Base-by-base conservation (phyloP, 2,888 invertebrate species). In the Choreutis nemorana region DNA sequence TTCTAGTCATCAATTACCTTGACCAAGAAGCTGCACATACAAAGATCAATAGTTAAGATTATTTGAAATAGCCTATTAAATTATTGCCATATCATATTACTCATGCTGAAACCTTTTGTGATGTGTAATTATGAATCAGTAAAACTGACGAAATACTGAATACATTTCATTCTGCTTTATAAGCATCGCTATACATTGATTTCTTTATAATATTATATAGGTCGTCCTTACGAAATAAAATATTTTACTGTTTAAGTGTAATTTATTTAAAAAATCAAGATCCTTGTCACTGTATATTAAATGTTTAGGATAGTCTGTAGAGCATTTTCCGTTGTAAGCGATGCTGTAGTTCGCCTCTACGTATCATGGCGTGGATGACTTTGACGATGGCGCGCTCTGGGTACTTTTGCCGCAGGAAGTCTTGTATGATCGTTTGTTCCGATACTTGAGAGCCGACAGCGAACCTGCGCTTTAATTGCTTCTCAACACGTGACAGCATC, bases 261-360 rank as follows among this genome's bases (percentile, higher is more conserved):
- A 6, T 18, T 18, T 18, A 6, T 6, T 18, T 18, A 18, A 18
- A 8, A 18, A 18, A 18, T 18, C 18, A 6, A 18, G 5, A 18
- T 18, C 5, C 8, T 18, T 18, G 18, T 18, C 18, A 18, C 18
- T 18, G 18, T 6, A 18, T n/a, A n/a, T n/a, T 18, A 35, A 31
- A 22, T 34, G 33, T 33, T 82, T 78, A 96, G 52, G 91, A 90
- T 21, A 98, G 80, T 41, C 99, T 84, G 68, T 94, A 97, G 11
- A 99, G 81, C 93, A 98, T 94, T 81, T 96, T 97, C 32, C 98
- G 83, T 66, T 99, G 98, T 84, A 96, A 87, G 29, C 97, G 85
- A 71, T 97, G 94, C 53, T 98, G 97, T 26, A 99, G 70, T 59
- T 99, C 97, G 1, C 97, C 99, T 9, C 97, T 84, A 14, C 96